Evolutionary conservation across 2,888 invertebrate genomes (phyloP).

Genomic region (Hypomecis atomaria): DNA sequence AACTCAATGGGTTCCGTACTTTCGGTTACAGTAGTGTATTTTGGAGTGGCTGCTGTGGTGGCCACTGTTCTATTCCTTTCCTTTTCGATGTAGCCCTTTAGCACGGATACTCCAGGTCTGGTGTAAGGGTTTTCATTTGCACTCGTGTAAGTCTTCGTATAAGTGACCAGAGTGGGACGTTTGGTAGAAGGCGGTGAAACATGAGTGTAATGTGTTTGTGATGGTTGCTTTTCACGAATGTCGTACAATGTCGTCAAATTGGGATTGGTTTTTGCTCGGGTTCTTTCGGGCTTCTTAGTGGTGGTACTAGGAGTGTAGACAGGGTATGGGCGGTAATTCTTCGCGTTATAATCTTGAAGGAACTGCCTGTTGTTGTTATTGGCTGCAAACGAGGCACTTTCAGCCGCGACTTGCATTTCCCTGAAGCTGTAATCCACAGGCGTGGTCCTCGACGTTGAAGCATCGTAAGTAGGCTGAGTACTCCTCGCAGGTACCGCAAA

Average conservation of each 20-base stretch:
- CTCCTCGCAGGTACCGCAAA: slow-evolving; percentile 64
- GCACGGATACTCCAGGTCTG: slow-evolving; percentile 74
- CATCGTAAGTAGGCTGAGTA: slow-evolving; percentile 68
- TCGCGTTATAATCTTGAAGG: slow-evolving; percentile 70
- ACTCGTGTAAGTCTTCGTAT: slow-evolving; percentile 69
- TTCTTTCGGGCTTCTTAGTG: slow-evolving; percentile 51
- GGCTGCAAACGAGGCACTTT: slow-evolving; percentile 90
- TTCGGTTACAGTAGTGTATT: slow-evolving; percentile 56
- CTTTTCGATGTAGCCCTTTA: slow-evolving; percentile 71
- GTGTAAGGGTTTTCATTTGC: slow-evolving; percentile 75
- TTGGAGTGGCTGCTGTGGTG: slow-evolving; percentile 56
- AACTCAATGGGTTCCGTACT: slow-evolving; percentile 60
- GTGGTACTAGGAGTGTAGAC: slow-evolving; percentile 69
- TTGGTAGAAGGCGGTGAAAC: slow-evolving; percentile 59
- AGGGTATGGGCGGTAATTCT: slow-evolving; percentile 75
- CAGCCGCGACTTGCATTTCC: slow-evolving; percentile 90
- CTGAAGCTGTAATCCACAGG: slow-evolving; percentile 73
- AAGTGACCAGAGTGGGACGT: slow-evolving; percentile 73
- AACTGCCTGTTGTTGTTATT: slow-evolving; percentile 79
- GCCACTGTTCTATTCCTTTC: slow-evolving; percentile 69
- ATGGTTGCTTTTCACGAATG: slow-evolving; percentile 61
- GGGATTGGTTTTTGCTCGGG: slow-evolving; percentile 65
- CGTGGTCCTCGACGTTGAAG: slow-evolving; percentile 67
- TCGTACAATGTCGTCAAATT: slow-evolving; percentile 78
- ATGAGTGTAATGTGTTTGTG: slow-evolving; percentile 45